Evolutionary conservation across 2,888 invertebrate species (phyloP), one percentile per base, ranked within the genome.

Genomic region (Acanthosoma haemorrhoidale): DNA sequence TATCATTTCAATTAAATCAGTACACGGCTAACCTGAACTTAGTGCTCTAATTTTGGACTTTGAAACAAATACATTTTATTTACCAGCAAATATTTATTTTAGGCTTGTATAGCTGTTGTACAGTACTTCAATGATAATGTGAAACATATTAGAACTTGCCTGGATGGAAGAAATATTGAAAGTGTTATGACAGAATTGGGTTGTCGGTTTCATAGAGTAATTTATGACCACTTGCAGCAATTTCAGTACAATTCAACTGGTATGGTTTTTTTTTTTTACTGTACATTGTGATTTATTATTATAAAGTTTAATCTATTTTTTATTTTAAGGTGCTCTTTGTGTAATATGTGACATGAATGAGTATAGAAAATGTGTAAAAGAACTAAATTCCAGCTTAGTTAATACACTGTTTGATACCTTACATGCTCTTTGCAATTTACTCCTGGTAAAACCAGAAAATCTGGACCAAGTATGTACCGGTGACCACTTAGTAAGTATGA

Each of bases 341-440:
- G 94, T 94, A 2, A 95, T 99, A 76, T 97, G 96, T 81, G 99
- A 99, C 83, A 92, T 99, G 75, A 96, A 96, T 78, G 97, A 97
- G 81, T 98, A 98, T 80, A 85, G 96, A 18, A 91, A 92, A 76
- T 93, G 92, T 78, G 90, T 88, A n/a, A 90, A 91, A 78, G 87
- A 88, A 60, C 82, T 90, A 70, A 84, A 88, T 68, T 88, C 94
- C 8, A 84, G 90, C 2, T 82, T 94, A 64, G 90, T 96, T 39
- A 88, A 87, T 57, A 88, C 90, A 71, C 83, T 97, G n/a, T 98
- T 98, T 82, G 96, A 97, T 82, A 92, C 94, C 21, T 84, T 99
- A 51, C 96, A 97, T 80, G 94, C 96, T 3, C 86, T 99, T 61
- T 97, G 96, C 80, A 99, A 98, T 83, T 84, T 99, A 71, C 83